Conservation (phyloP, 2,113 vertebrate species). For the Hymenochirus boettgeri region DNA sequence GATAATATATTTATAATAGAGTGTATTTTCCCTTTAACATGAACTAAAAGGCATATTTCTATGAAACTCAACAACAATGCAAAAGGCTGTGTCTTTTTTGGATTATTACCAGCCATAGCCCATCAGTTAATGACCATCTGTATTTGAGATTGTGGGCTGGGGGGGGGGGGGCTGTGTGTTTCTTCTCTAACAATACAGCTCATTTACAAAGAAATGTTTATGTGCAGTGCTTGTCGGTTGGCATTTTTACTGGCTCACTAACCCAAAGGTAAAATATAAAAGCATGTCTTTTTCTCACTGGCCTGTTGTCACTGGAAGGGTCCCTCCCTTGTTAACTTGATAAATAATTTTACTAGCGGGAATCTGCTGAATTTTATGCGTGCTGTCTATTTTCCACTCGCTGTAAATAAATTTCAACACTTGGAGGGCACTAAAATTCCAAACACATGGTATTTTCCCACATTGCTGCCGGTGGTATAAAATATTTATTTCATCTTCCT, state of each 20-base stretch:
- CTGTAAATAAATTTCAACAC: constrained; percentile 96
- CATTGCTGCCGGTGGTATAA: constrained; percentile 62
- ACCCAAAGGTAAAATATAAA: constrained; percentile 95
- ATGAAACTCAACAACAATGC: neutral
- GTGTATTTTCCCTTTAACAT: no score
- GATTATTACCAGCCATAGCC: neutral
- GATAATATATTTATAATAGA: no score
- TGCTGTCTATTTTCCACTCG: constrained; percentile 93
- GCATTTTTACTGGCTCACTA: constrained; percentile 85
- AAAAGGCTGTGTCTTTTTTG: neutral
- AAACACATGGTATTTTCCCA: constrained; percentile 68
- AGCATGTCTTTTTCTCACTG: constrained; percentile 81
- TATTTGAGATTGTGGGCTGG: neutral
- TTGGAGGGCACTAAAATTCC: constrained; percentile 89
- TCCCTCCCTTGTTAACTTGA: constrained; percentile 97
- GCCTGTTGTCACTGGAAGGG: constrained; percentile 84
- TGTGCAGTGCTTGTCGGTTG: constrained; percentile 81
- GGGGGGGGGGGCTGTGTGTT: constrained; percentile 33
- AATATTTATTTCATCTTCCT: constrained; percentile 66
- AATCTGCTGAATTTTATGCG: constrained; percentile 93
- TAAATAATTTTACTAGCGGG: constrained; percentile 96
- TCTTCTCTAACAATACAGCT: constrained; percentile 68
- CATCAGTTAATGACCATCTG: constrained; percentile 6
- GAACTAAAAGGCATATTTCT: no score
- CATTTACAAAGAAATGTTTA: constrained; percentile 83